phyloP scores from a whole-genome alignment of 2,888 invertebrate genomes.

The Diadegma fenestrale region DNA sequence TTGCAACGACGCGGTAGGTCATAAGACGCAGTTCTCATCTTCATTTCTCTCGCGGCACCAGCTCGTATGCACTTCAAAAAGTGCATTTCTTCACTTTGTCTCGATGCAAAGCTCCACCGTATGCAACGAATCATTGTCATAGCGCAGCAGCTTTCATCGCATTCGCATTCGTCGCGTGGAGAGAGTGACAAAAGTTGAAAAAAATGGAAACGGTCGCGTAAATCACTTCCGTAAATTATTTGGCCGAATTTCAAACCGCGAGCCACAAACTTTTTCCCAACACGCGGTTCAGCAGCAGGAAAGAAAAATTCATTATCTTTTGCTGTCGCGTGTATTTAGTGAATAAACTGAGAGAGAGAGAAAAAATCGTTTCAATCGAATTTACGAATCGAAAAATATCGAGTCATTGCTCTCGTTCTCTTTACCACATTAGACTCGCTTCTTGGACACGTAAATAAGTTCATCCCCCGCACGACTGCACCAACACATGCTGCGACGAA shows the following conservation, averaged over 20 bases:
- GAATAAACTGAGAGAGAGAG: not conserved
- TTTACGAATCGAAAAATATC: conserved; percentile 61
- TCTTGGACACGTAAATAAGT: conserved; percentile 44
- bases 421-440: conserved; percentile 66
- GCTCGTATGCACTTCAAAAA: not conserved
- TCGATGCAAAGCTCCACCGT: not conserved
- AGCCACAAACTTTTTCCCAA: too few relatives aligned
- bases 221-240: not conserved
- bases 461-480: not conserved
- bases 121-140: conserved; percentile 10
- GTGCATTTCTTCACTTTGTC: not conserved
- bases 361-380: conserved; percentile 57
- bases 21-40: conserved; percentile 64
- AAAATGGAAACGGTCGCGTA: too few relatives aligned
- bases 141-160: not conserved
- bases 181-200: too few relatives aligned
- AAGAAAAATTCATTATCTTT: not conserved
- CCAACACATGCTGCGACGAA: not conserved
- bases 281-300: too few relatives aligned
- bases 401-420: conserved; percentile 66
- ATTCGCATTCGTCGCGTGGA: conserved; percentile 1
- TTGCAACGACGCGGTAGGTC: conserved; percentile 83
- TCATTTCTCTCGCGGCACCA: conserved; percentile 5
- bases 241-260: not conserved
- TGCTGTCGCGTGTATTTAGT: not conserved